Evolutionary conservation across 1,140 invertebrate species (phyloP), one percentile per base, ranked within the genome.

Genomic region (Mercenaria mercenaria): DNA sequence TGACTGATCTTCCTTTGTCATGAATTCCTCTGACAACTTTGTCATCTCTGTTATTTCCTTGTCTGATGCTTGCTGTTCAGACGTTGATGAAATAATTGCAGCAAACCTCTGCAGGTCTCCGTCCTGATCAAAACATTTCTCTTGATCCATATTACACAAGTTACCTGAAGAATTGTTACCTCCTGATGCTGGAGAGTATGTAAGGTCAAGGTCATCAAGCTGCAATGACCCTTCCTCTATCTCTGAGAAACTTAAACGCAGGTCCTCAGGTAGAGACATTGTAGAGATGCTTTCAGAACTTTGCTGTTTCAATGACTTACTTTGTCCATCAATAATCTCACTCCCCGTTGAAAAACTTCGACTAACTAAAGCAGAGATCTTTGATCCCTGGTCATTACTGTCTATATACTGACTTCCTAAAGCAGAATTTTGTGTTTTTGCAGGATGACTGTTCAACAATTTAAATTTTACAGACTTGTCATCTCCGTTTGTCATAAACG

Each of bases 161-260:
- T 47, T 50, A 26, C 15, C 41, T 1, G 83, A 52, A n/a, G 26
- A 34, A 29, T 23, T 47, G 23, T 34, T 56, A 59, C 43, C 64
- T 52, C 34, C 85, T 20, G 23, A 26, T 11, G 76, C 34, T 0
- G 86, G 77, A 3, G 56, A 80, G 64, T 41, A 88, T 32, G 50
- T 72, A 2, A 80, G 26, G 23, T 80, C 76, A 29, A 88, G 29
- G 64, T 88, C 86, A 47, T 81, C 86, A 13, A 88, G 50, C n/a
- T 80, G 77, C 41, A 88, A 37, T 3, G 86, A 88, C 23, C 67
- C 50, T 13, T 88, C 86, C 34, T 88, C 85, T n/a, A 88, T 39
- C 41, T 88, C 86, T 32, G 86, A 88, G 43, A 88, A 88, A 72
- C 77, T 88, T 50, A 88, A 61, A 29, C 64, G 56, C 10, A 88